Base-by-base conservation (phyloP, 2,888 invertebrate species). In the Caenorhabditis drosophilae region DNA sequence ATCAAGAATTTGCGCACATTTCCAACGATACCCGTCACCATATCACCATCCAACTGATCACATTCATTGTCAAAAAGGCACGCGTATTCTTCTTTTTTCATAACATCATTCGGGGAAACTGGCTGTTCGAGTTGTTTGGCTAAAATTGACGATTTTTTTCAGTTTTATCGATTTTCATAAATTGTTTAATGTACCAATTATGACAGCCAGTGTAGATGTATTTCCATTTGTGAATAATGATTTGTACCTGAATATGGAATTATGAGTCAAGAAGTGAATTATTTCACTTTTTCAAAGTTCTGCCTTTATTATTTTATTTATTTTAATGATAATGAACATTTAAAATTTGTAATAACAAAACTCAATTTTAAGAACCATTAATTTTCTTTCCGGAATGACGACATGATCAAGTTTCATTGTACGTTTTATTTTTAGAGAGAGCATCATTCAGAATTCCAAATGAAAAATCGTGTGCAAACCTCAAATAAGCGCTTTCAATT, bases 1-100 rank as follows among this genome's bases (percentile, higher is more conserved):
- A 71, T 75, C n/a, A 77, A 59, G 52, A 79, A 80, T 45, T 67
- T 75, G 47, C 73, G 75, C 38, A 74, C 72, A 47, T 64, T 79
- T 47, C 66, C 72, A 26, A 75, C 78, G 38, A 76, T 76, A 52
- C 72, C 77, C n/a, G 72, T 71, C 12, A 80, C 64, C 40, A 70
- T 64, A 49, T 80, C 78, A 18, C 64, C 59, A 42, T 74, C 72
- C 53, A 80, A 68, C 40, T 67, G 67, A 36, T 63, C 59, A 47
- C 78, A 80, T 20, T 69, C 71, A 35, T 62, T 64, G 35, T 76
- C 70, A 52, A 76, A 76, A 1, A 76, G 54, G 44, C 76, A 76
- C 12, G 70, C 63, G 44, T 73, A 76, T 41, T 67, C 61, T 9
- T 50, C 36, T 35, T 60, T 61, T 40, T 56, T 58, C 44, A 70